Conservation (phyloP, 1,140 invertebrate genomes). For the Pinna nobilis region DNA sequence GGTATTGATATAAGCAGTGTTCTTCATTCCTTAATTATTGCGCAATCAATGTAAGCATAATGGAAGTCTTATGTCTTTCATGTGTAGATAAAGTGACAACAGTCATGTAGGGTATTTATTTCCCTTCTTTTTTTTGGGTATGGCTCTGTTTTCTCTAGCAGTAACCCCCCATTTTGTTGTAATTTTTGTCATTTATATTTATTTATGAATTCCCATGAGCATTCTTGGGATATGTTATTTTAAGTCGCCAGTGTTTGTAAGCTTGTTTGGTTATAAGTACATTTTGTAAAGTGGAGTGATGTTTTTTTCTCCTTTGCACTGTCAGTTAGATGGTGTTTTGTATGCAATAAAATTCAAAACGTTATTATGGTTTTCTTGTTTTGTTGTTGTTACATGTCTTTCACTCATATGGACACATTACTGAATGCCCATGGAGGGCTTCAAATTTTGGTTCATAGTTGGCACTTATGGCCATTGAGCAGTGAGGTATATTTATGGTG, state of each 20-base stretch:
- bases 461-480: background rate
- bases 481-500: slow-evolving; percentile 6
- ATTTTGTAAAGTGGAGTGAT: slow-evolving; percentile 50
- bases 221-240: slow-evolving; percentile 14
- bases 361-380: background rate
- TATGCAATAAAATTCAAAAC: slow-evolving; percentile 48
- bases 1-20: too few relatives aligned
- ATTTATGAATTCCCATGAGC: slow-evolving; percentile 7
- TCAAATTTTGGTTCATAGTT: background rate
- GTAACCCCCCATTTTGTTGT: background rate
- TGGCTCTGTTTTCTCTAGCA: background rate
- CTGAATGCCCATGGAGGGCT: background rate
- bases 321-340: slow-evolving; percentile 47
- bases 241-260: slow-evolving; percentile 8
- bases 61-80: too few relatives aligned
- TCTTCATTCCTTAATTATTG: too few relatives aligned
- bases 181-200: slow-evolving; percentile 19
- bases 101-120: background rate
- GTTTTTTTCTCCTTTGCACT: slow-evolving; percentile 41
- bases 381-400: slow-evolving; percentile 8
- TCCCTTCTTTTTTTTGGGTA: background rate
- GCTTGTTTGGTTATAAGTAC: slow-evolving; percentile 9
- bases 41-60: too few relatives aligned
- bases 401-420: background rate
- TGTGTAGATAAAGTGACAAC: too few relatives aligned